A percentile compares a stretch with the other conserved stretches of the same genome.
Conservation (phyloP, 1,140 invertebrate genomes). For the Xylocopa sonorina region DNA sequence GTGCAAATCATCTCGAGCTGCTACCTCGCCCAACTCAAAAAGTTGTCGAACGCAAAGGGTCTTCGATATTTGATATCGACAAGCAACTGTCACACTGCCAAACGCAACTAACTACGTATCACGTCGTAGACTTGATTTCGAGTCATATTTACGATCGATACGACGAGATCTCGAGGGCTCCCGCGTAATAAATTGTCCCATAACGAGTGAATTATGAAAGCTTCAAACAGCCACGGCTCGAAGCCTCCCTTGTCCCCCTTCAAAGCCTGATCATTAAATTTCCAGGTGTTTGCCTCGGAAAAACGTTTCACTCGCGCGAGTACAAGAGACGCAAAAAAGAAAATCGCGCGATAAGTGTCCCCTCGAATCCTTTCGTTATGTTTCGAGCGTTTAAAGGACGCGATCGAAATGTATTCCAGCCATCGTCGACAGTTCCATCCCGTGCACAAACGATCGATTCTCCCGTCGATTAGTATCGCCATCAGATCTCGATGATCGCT, state of each 20-base stretch:
- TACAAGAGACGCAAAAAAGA: neutral
- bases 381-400: neutral
- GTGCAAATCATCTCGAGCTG: too few relatives aligned
- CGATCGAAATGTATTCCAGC: conserved; percentile 1
- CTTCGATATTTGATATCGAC: too few relatives aligned
- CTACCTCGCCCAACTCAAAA: too few relatives aligned
- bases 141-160: too few relatives aligned
- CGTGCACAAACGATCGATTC: conserved; percentile 32
- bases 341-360: neutral
- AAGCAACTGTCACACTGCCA: too few relatives aligned
- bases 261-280: conserved; percentile 4
- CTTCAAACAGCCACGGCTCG: neutral
- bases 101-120: too few relatives aligned
- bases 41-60: too few relatives aligned
- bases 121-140: too few relatives aligned
- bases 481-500: conserved; percentile 55
- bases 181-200: neutral
- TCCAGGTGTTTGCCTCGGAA: neutral
- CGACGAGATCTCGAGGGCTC: too few relatives aligned
- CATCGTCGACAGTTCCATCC: neutral
- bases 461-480: conserved; percentile 35
- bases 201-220: neutral
- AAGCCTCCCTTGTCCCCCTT: neutral
- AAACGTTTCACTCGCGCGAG: neutral
- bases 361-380: neutral